Evolutionary conservation across 2,797 vertebrate species (phyloP), one percentile per base, ranked within the genome.

Genomic region (Lindbergichthys nudifrons): DNA sequence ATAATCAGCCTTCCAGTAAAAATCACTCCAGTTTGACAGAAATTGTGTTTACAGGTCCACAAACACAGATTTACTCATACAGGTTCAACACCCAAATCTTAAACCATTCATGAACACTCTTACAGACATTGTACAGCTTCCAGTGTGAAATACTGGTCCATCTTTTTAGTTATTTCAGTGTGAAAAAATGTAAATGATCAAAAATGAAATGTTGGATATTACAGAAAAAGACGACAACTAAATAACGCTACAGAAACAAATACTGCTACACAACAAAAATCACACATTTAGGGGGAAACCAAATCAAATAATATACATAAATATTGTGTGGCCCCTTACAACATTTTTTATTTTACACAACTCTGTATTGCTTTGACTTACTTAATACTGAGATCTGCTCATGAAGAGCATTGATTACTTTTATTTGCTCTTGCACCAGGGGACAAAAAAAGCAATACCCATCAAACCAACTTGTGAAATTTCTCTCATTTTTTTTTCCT

Each of bases 281-380:
- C 26, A 88, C 45, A 83, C 85, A 84, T 75, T 65, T 59, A 70
- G 67, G 58, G 10, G 0, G 10, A 56, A 84, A 85, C 70, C 68
- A 61, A 51, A 65, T 62, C 54, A 53, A 52, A 46, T 7, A 21
- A 76, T 3, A 39, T 70, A 89, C 82, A 90, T 85, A 93, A 92
- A 93, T 89, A 93, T 85, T 63, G 45, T 84, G 79, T 91, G 85
- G 89, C 84, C 83, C 70, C 66, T 91, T 88, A 90, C 58, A 91
- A 93, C 92, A 93, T 73, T 82, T 82, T 70, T 73, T 73, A 77
- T 87, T 90, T 87, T 86, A 92, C 75, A 92, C 68, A 80, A 79
- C 67, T 77, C 80, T 69, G 88, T 95, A 95, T 96, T 96, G 94
- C 94, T 94, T 89, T 81, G 74, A 93, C 87, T 92, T 94, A 92